Conservation (phyloP, 2,888 invertebrate genomes). For the Brachyopa scutellaris region DNA sequence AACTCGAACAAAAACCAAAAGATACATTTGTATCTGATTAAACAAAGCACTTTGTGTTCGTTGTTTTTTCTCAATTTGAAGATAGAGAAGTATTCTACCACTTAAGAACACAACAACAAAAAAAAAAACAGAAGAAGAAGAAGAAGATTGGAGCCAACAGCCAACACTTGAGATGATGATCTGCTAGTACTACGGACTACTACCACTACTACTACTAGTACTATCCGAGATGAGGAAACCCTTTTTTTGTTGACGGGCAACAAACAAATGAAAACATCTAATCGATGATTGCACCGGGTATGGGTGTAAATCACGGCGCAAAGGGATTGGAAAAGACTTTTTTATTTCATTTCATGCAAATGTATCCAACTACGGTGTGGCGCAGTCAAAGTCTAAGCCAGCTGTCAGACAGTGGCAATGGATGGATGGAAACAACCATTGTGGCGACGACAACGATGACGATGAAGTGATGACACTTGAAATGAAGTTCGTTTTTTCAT, state of each 20-base stretch:
- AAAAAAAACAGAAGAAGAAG: constrained; percentile 26
- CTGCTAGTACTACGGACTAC: constrained; percentile 43
- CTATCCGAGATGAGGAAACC: constrained; percentile 43
- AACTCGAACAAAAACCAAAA: constrained; percentile 64
- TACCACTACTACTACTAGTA: not conserved
- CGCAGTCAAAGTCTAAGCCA: constrained; percentile 59
- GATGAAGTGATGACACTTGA: constrained; percentile 70
- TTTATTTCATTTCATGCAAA: constrained; percentile 46
- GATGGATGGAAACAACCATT: constrained; percentile 24
- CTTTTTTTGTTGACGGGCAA: constrained; percentile 46
- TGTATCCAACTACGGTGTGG: constrained; percentile 35
- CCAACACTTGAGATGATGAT: constrained; percentile 71
- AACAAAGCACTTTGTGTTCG: constrained; percentile 70
- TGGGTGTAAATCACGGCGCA: constrained; percentile 63
- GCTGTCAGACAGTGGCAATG: constrained; percentile 71
- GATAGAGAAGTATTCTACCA: too few relatives aligned
- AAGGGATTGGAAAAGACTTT: constrained; percentile 40
- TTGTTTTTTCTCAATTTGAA: too few relatives aligned
- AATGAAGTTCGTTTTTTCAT: constrained; percentile 30
- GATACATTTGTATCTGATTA: constrained; percentile 72
- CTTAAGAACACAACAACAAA: constrained; percentile 41
- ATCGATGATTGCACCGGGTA: constrained; percentile 46
- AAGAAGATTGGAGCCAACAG: constrained; percentile 69
- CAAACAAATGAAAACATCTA: constrained; percentile 45
- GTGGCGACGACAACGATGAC: constrained; percentile 65